Base-by-base conservation (phyloP, 2,888 invertebrate species). In the Vesta saturnalis region DNA sequence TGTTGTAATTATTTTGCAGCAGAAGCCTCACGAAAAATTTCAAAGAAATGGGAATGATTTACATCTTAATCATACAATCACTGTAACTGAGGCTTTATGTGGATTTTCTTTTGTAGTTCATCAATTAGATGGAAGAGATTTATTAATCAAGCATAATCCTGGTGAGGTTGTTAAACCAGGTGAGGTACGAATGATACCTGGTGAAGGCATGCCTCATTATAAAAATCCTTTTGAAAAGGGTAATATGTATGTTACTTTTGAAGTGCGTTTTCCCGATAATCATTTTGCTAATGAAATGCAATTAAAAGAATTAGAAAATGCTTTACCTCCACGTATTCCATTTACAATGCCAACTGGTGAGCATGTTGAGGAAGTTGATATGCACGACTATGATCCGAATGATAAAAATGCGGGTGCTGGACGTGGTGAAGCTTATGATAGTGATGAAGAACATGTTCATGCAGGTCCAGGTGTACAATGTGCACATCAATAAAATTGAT, bases 151-250 rank as follows among this genome's bases (percentile, higher is more conserved):
- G 81, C 92, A 91, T 76, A 87, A 90, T 60, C 89, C 94, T 3
- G 97, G 96, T 16, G 89, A 96, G 84, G 97, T 97, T 15, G 89
- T 97, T 72, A 91, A 92, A 78, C 95, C 95, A 61, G 94, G 94
- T 82, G 89, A 89, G 79, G 84, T 93, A 1, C 94, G 93, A 82
- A 90, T 91, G 70, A 90, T 97, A 64, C 86, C 86, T 70, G 97
- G 96, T 14, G 89, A 96, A 84, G 97, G 97, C 18, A 97, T 97
- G 96, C 97, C 97, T 0, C 86, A 89, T 39, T 90, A 90, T 78
- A 92, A 92, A 81, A 93, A 92, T 83, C 94, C 95, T 4, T 92
- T 93, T 82, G 93, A 94, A 77, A 92, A 90, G 81, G 97, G 97
- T 61, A 92, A 95, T 83, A 85, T 98, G 58, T 92, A 92, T 80